Evolutionary conservation across 1,140 invertebrate genomes (phyloP).

Genomic region (Cotesia vestalis): DNA sequence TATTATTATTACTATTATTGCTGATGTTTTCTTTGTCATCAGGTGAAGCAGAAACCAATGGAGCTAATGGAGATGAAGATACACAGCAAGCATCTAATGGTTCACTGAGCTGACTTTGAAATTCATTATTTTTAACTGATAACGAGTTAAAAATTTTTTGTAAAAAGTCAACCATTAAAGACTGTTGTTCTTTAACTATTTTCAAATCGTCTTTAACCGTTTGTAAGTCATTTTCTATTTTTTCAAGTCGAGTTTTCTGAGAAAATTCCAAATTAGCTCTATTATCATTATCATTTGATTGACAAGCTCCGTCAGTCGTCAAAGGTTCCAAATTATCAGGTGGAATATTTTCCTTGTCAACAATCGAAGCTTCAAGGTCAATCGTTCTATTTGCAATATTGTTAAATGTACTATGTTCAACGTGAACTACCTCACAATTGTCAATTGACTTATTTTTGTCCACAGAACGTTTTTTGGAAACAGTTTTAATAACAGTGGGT

Average conservation of each 20-base stretch:
- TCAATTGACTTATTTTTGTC: neutral
- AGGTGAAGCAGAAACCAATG: neutral
- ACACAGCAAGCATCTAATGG: neutral
- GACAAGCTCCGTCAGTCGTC: neutral
- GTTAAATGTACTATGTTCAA: neutral
- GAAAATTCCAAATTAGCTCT: neutral
- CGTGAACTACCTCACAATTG: neutral
- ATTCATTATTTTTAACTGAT: neutral
- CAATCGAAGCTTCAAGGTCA: conserved; percentile 15
- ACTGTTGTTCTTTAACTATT: no score
- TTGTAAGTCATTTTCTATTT: no score
- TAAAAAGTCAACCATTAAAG: no score
- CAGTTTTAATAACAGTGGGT: conserved; percentile 12
- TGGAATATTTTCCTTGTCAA: conserved; percentile 22
- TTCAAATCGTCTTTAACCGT: no score
- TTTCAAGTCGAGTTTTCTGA: no score
- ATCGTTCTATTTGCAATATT: neutral
- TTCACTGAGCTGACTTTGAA: neutral
- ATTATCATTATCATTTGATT: neutral
- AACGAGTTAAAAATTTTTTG: neutral
- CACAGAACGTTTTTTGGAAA: neutral
- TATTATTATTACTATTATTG: neutral
- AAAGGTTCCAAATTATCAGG: conserved; percentile 10
- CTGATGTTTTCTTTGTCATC: neutral
- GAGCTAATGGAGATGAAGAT: neutral